Conservation (phyloP, 1,140 invertebrate species). For the Drosophila obscura region DNA sequence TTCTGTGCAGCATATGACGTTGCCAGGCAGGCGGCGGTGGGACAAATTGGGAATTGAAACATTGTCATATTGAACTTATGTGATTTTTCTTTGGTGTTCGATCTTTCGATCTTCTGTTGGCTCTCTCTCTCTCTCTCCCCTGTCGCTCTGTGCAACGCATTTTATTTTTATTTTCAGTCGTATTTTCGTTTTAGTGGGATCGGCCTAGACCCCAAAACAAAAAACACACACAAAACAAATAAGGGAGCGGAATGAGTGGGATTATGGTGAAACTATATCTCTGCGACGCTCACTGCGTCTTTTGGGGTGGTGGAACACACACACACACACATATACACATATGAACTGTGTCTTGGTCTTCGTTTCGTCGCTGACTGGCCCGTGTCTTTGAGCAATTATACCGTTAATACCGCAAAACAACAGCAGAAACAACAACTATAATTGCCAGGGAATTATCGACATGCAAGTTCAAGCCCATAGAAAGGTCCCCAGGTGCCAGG, state of each 20-base stretch:
- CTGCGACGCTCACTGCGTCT: neutral
- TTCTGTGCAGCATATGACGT: conserved; percentile 4
- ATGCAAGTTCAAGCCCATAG: conserved; percentile 73
- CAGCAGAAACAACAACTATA: conserved; percentile 1
- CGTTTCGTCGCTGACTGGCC: no score
- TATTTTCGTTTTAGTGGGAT: conserved; percentile 12
- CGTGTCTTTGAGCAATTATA: conserved; percentile 41
- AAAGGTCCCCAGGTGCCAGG: conserved; percentile 3
- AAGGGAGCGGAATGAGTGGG: conserved; percentile 2
- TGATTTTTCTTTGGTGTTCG: conserved; percentile 22
- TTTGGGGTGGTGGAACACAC: no score
- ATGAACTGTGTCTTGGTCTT: no score
- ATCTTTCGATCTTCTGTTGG: conserved; percentile 1
- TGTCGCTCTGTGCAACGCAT: conserved; percentile 30
- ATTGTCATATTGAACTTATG: neutral
- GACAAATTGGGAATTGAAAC: conserved; percentile 11
- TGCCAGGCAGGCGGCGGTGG: conserved; percentile 28
- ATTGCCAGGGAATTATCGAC: conserved; percentile 68
- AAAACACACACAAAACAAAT: neutral
- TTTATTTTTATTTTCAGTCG: conserved; percentile 46
- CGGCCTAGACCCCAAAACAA: conserved; percentile 47
- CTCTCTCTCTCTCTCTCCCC: conserved; percentile 1
- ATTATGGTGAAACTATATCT: conserved; percentile 15
- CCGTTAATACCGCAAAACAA: conserved; percentile 17
- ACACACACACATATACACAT: no score